Base-by-base conservation (phyloP, 2,888 invertebrate species). In the Scaeva pyrastri region DNA sequence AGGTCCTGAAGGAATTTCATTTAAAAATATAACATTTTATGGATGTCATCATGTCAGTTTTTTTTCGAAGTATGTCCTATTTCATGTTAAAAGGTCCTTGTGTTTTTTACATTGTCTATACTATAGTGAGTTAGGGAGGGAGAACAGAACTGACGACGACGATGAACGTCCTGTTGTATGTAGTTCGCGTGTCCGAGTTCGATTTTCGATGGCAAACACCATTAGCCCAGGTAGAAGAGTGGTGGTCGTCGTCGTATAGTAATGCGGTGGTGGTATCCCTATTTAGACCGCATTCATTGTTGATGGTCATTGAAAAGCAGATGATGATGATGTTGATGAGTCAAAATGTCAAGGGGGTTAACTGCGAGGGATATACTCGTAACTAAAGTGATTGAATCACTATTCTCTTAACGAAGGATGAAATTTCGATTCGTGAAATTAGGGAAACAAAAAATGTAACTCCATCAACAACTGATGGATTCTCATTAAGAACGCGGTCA, bases 11-110 rank as follows among this genome's bases (percentile, higher is more conserved):
- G 86, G 82, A 86, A 74, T 73, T 74, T 72, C 60, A 77, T 77
- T 56, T 56, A 71, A 71, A 71, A 77, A 76, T 73, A 85, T 70
- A 75, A 76, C 80, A 82, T 86, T 86, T 86, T 86, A 86, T 86
- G 86, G 86, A 86, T 86, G 86, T 86, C 86, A 86, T 86, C 86
- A 86, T 86, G 82, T 82, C 82, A 82, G 74, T 82, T 81, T 76
- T 78, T 43, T 64, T 52, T 60, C 3, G 56, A n/a, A 14, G 64
- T 26, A 19, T 39, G 43, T 31, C 45, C 16, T n/a, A 19, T 43
- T 56, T 14, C 19, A 26, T 62, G 43, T 43, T 43, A 19, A 60
- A 70, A 73, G 62, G 74, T 78, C 74, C 76, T 83, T 80, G 41
- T 14, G 31, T 26, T 41, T 58, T 58, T 36, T 50, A 14, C 39